Conservation (phyloP, 1,140 invertebrate genomes). For the Drosophila gunungcola region DNA sequence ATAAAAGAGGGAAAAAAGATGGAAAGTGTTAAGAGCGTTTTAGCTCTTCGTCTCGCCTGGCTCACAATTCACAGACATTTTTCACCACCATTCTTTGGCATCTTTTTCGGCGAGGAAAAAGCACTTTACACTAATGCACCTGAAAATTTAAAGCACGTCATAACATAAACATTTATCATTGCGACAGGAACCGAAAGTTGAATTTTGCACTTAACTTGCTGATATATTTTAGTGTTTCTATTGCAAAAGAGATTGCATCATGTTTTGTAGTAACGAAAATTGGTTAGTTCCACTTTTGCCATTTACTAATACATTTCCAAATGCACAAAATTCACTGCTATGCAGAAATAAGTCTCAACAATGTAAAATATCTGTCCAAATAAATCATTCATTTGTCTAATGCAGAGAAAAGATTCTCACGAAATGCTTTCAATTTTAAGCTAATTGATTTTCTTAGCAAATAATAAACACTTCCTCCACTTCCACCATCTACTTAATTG, state of each 20-base stretch:
- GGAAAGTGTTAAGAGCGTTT: slow-evolving; percentile 80
- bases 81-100: slow-evolving; percentile 57
- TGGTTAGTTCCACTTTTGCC: too few species aligned
- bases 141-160: slow-evolving; percentile 82
- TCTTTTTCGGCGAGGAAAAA: slow-evolving; percentile 68
- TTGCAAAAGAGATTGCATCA: neutral
- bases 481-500: slow-evolving; percentile 5
- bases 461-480: slow-evolving; percentile 68
- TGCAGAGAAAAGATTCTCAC: neutral
- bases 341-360: neutral
- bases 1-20: slow-evolving; percentile 32
- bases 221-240: slow-evolving; percentile 22
- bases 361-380: neutral
- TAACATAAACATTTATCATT: slow-evolving; percentile 81
- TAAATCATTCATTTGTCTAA: neutral
- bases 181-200: slow-evolving; percentile 42
- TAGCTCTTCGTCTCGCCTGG: slow-evolving; percentile 57
- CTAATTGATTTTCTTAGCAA: slow-evolving; percentile 71
- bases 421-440: slow-evolving; percentile 36
- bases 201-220: slow-evolving; percentile 42
- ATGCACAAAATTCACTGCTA: neutral
- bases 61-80: slow-evolving; percentile 60
- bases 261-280: too few species aligned
- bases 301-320: neutral
- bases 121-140: slow-evolving; percentile 83